These are phyloP conservation scores for Drosophila mettleri DNA, from an alignment of 2,888 invertebrate genomes.

Conservation along the genomic window DNA sequence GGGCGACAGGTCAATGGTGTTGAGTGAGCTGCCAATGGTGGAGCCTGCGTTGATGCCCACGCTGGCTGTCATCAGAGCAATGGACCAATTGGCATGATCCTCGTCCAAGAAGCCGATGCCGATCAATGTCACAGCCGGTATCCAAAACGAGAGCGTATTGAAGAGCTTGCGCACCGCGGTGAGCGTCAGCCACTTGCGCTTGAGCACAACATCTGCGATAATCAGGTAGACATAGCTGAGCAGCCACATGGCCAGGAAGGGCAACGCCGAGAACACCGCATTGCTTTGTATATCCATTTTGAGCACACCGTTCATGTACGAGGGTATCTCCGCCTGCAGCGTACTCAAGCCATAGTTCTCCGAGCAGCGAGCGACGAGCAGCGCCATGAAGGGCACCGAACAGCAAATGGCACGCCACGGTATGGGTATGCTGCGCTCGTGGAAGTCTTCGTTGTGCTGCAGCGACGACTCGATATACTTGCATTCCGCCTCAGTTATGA, in stretches of 20 bases:
- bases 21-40: slow-evolving; percentile 85
- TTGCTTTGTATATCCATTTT: slow-evolving; percentile 87
- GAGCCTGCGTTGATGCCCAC: slow-evolving; percentile 85
- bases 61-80: slow-evolving; percentile 86
- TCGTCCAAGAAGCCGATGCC: slow-evolving; percentile 85
- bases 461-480: slow-evolving; percentile 87
- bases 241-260: slow-evolving; percentile 86
- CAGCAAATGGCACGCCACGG: slow-evolving; percentile 88
- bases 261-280: slow-evolving; percentile 86
- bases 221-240: slow-evolving; percentile 85
- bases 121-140: slow-evolving; percentile 86
- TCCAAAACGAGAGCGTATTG: slow-evolving; percentile 83
- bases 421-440: slow-evolving; percentile 83
- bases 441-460: slow-evolving; percentile 65
- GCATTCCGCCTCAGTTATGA: slow-evolving; percentile 86
- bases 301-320: slow-evolving; percentile 88
- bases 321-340: slow-evolving; percentile 89
- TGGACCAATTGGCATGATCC: slow-evolving; percentile 84
- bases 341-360: slow-evolving; percentile 90
- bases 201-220: slow-evolving; percentile 85
- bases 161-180: slow-evolving; percentile 71
- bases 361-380: slow-evolving; percentile 86
- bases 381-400: slow-evolving; percentile 87
- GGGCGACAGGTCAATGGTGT: slow-evolving; percentile 88
- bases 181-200: slow-evolving; percentile 83